Evolutionary conservation across 2,888 invertebrate species (phyloP), one percentile per base, ranked within the genome.

Genomic region (Entomobrya proxima): DNA sequence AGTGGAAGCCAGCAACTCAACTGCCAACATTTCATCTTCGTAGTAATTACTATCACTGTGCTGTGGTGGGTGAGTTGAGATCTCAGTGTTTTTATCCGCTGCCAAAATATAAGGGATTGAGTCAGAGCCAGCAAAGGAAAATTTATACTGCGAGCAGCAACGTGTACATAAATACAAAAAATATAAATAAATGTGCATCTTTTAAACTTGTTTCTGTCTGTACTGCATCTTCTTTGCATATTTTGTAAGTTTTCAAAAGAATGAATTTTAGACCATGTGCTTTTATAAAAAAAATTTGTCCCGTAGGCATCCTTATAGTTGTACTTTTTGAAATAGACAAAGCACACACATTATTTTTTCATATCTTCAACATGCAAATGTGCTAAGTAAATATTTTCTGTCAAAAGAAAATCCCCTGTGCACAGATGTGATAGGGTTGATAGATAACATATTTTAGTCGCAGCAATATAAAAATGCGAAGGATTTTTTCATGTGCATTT

Each of bases 71-170:
- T n/a, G n/a, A n/a, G n/a, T 32, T 32, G 32, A 32, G 30, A 32
- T 61, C 30, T 61, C 32, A 15, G 7, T 11, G 37, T 69, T 69
- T 47, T 69, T 67, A 67, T 47, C 69, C 47, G 5, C 67, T 67
- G 67, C 44, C 69, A 69, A 61, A 58, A 58, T n/a, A n/a, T 58
- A 58, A 69, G 40, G 27, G 27, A 69, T 40, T 69, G 67, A 67
- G 11, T 67, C 67, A 15, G 67, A 67, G 67, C 67, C 67, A 67
- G 67, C 40, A 37, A 40, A 21, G n/a, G 9, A 18, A 61, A 21
- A 35, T 6, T 13, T 9, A 24, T 7, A 37, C 5, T 13, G 67
- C n/a, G 32, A 61, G 21, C 2, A 67, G 67, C 37, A 40, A 27
- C 27, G 18, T 21, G 27, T 58, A 58, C 6, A 58, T 24, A 27